These are phyloP conservation scores for Phengaris arion DNA, from an alignment of 2,888 invertebrate species.

Conservation along the genomic window DNA sequence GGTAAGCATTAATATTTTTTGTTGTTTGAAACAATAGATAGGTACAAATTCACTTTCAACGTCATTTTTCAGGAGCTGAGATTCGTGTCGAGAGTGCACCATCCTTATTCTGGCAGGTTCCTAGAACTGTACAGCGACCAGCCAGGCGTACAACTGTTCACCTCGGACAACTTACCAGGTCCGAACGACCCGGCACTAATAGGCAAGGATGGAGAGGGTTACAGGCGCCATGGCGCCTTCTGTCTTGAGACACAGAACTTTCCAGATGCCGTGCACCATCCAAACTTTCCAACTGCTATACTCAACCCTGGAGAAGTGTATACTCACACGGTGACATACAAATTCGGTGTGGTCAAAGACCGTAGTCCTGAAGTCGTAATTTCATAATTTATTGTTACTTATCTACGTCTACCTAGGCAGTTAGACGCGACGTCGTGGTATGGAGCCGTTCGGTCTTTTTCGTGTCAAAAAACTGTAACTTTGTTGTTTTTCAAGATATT, in stretches of 20 bases:
- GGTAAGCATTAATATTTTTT: too few relatives aligned
- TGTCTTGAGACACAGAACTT: constrained; percentile 95
- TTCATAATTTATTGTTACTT: background rate
- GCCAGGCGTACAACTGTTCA: constrained; percentile 95
- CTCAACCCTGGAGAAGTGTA: constrained; percentile 85
- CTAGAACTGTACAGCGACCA: constrained; percentile 91
- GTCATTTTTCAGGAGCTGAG: constrained; percentile 50
- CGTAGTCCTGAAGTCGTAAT: constrained; percentile 42
- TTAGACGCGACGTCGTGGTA: too few relatives aligned
- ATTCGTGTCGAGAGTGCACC: constrained; percentile 76
- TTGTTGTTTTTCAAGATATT: too few relatives aligned
- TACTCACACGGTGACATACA: constrained; percentile 84
- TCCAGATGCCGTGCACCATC: constrained; percentile 92
- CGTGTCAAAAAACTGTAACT: too few relatives aligned
- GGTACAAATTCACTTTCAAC: too few relatives aligned
- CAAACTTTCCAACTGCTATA: constrained; percentile 85
- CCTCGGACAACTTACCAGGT: constrained; percentile 85
- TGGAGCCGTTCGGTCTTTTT: too few relatives aligned
- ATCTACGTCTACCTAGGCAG: background rate
- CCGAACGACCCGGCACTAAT: constrained; percentile 55
- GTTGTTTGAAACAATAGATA: too few relatives aligned
- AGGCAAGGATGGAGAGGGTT: constrained; percentile 71
- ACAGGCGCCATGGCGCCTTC: constrained; percentile 88
- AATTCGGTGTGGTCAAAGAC: constrained; percentile 75
- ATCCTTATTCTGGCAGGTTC: constrained; percentile 84